A percentile compares a stretch with the other conserved stretches of the same genome.
Conservation (phyloP, 2,797 vertebrate genomes). For the Astyanax mexicanus region DNA sequence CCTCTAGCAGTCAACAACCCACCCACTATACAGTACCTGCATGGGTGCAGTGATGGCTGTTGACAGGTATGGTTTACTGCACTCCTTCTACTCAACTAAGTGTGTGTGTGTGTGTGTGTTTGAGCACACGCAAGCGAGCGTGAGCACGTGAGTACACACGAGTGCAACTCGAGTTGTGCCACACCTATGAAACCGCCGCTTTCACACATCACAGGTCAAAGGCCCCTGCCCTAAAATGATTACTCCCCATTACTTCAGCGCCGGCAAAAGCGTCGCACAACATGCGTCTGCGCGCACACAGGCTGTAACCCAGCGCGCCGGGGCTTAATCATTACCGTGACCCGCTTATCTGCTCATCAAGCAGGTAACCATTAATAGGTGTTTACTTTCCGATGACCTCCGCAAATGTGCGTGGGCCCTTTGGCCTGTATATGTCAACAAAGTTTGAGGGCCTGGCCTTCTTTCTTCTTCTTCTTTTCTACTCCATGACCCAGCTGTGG, state of each 20-base stretch:
- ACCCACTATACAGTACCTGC: slow-evolving; percentile 63
- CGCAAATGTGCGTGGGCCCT: slow-evolving; percentile 85
- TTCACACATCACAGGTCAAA: slow-evolving; percentile 79
- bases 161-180: neutral
- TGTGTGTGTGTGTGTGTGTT: slow-evolving; percentile 28
- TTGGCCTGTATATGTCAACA: slow-evolving; percentile 87
- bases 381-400: slow-evolving; percentile 98
- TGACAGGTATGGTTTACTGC: slow-evolving; percentile 63
- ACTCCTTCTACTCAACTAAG: slow-evolving; percentile 36
- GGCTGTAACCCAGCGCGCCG: slow-evolving; percentile 78
- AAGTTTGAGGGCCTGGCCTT: slow-evolving; percentile 69
- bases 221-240: slow-evolving; percentile 78
- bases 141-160: neutral
- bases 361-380: slow-evolving; percentile 99
- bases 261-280: slow-evolving; percentile 68
- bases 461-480: slow-evolving; percentile 50
- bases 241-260: slow-evolving; percentile 70
- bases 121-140: slow-evolving; percentile 21
- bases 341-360: slow-evolving; percentile 93
- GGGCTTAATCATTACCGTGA: slow-evolving; percentile 98
- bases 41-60: slow-evolving; percentile 66
- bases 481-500: slow-evolving; percentile 61
- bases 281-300: slow-evolving; percentile 78
- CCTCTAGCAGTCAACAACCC: slow-evolving; percentile 67
- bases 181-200: slow-evolving; percentile 51